These are phyloP conservation scores for Odontomachus brunneus DNA, from an alignment of 1,140 invertebrate genomes.

Conservation along the genomic window DNA sequence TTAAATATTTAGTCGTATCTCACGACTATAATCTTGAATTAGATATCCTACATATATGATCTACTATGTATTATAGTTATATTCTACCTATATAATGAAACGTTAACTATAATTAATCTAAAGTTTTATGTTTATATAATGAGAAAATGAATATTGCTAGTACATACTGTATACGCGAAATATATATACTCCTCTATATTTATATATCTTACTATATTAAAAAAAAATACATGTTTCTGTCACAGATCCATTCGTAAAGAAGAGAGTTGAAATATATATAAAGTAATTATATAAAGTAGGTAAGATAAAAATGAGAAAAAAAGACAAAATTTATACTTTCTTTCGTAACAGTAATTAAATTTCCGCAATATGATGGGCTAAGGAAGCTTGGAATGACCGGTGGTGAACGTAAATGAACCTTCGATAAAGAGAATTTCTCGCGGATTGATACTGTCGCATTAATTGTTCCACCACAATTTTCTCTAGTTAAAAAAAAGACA, in stretches of 20 bases:
- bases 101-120: slow-evolving; percentile 5
- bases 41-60: not conserved
- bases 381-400: too few relatives aligned
- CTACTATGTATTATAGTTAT: not conserved
- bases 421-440: too few relatives aligned
- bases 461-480: too few relatives aligned
- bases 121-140: too few relatives aligned
- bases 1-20: slow-evolving; percentile 2
- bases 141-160: not conserved
- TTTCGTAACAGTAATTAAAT: too few relatives aligned
- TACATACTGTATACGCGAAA: not conserved
- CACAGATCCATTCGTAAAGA: not conserved
- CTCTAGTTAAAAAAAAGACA: too few relatives aligned
- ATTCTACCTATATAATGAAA: not conserved
- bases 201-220: not conserved
- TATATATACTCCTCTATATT: not conserved
- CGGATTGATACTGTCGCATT: too few relatives aligned
- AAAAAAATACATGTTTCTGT: slow-evolving; percentile 3
- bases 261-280: slow-evolving; percentile 6
- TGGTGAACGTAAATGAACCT: too few relatives aligned
- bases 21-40: slow-evolving; percentile 6
- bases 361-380: too few relatives aligned
- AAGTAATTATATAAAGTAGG: slow-evolving; percentile 20
- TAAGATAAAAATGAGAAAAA: not conserved
- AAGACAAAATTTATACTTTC: not conserved